A percentile compares a stretch with the other conserved stretches of the same genome.
Conservation (phyloP, 2,888 invertebrate genomes). For the Myopa testacea region DNA sequence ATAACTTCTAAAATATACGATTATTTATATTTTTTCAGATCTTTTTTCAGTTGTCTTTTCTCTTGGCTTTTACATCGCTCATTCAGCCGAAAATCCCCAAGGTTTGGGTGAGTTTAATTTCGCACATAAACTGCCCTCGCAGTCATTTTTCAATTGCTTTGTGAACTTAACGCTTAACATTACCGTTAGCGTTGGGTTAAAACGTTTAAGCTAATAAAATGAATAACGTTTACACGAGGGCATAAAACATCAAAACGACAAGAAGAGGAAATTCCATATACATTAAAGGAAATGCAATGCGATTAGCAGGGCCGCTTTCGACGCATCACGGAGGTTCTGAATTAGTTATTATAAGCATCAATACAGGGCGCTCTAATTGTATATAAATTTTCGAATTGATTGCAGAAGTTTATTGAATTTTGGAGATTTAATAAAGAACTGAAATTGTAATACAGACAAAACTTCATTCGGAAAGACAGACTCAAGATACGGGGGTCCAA, state of each 20-base stretch:
- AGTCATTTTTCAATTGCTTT: slow-evolving; percentile 34
- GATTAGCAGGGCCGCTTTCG: neutral
- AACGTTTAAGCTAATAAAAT: slow-evolving; percentile 61
- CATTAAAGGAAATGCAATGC: slow-evolving; percentile 16
- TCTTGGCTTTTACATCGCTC: no score
- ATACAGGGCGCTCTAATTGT: neutral
- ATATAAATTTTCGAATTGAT: neutral
- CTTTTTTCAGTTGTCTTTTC: neutral
- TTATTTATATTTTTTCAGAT: neutral
- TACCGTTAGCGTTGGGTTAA: slow-evolving; percentile 49
- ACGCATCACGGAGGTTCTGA: neutral
- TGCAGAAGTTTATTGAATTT: neutral
- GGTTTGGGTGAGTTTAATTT: slow-evolving; percentile 24
- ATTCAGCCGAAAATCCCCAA: neutral
- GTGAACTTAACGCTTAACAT: slow-evolving; percentile 37
- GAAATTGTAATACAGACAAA: no score
- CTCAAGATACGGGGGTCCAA: no score
- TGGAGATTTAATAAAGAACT: no score
- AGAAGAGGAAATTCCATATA: slow-evolving; percentile 39
- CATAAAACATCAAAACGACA: slow-evolving; percentile 34
- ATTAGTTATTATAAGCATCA: slow-evolving; percentile 42
- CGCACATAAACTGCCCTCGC: slow-evolving; percentile 23
- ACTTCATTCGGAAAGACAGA: no score
- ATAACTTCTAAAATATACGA: no score
- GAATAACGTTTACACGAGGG: slow-evolving; percentile 48